Base-by-base conservation (phyloP, 1,140 invertebrate species). In the Dinoponera quadriceps region DNA sequence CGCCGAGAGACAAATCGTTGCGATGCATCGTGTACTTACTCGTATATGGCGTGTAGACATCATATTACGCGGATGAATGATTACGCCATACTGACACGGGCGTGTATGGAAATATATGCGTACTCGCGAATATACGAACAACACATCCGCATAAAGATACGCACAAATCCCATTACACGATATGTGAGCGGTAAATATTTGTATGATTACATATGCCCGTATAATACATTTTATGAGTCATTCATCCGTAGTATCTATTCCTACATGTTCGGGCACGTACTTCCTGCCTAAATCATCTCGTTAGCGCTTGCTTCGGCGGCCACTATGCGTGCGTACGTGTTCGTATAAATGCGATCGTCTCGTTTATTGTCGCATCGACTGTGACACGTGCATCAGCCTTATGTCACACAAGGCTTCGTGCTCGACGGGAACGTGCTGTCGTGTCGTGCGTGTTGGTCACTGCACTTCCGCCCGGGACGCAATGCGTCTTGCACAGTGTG, bases 301-400 rank as follows among this genome's bases (percentile, higher is more conserved):
- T 66, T 33, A 80, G 65, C 75, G 57, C 44, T 49, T 55, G 9
- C 16, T 55, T 73, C 27, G 20, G 66, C 59, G 65, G 33, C 48
- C 86, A 14, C 63, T 51, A 22, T 51, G 59, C 51, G 25, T 65
- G 63, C 29, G 68, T 75, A 80, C 59, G 57, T 68, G 59, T 68
- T 48, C 18, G 18, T 71, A 72, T 62, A 86, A 63, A 84, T 48
- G 63, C 68, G 48, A 25, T 75, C 51, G 29, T 27, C 77, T 72
- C 33, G 59, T 88, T 87, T 84, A 88, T 87, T 85, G 86, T 87
- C 66, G 55, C 11, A 77, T 22, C 72, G 22, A 85, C n/a, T 16
- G 66, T 57, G 77, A 66, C 77, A 83, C 62, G 65, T 82, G 74
- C 85, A 78, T 48, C 74, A 73, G 69, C 57, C 33, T 74, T 68